Evolutionary conservation across 2,113 vertebrate species (phyloP).

Genomic region (Corythoichthys haematopterus): DNA sequence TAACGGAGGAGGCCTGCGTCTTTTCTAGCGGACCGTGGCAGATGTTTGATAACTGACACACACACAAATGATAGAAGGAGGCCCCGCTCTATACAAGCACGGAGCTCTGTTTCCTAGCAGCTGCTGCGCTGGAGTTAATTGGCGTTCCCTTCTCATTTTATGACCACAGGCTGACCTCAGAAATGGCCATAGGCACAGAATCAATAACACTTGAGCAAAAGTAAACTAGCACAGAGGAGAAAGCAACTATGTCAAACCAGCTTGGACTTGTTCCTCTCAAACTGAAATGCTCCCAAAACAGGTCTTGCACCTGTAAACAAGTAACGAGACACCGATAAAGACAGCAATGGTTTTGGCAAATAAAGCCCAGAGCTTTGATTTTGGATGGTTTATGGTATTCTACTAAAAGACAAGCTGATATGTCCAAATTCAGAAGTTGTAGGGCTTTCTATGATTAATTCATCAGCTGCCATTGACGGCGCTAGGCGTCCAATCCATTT

Average conservation of each 20-base stretch:
- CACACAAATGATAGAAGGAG: constrained; percentile 18
- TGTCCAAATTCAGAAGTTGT: background rate
- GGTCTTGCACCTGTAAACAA: constrained; percentile 50
- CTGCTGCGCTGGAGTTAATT: constrained; percentile 57
- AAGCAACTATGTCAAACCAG: constrained; percentile 34
- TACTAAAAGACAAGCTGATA: background rate
- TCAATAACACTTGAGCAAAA: constrained; percentile 12
- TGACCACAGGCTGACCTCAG: constrained; percentile 39
- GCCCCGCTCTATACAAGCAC: constrained; percentile 33
- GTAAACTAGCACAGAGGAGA: constrained; percentile 16
- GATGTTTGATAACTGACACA: constrained; percentile 78
- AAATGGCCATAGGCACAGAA: constrained; percentile 20
- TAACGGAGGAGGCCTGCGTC: constrained; percentile 46
- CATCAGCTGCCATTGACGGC: too few relatives aligned
- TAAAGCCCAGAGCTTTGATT: background rate
- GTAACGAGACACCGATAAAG: constrained; percentile 17
- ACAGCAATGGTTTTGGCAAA: constrained; percentile 16
- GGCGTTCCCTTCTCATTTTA: constrained; percentile 26
- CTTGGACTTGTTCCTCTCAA: constrained; percentile 48
- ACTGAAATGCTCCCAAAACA: constrained; percentile 41
- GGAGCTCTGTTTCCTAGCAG: constrained; percentile 53
- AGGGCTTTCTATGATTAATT: background rate
- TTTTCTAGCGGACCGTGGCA: constrained; percentile 73
- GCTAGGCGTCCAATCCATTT: too few relatives aligned
- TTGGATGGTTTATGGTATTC: constrained; percentile 11